These are phyloP conservation scores for Neodiprion pinetum DNA, from an alignment of 1,140 invertebrate genomes.

Conservation along the genomic window DNA sequence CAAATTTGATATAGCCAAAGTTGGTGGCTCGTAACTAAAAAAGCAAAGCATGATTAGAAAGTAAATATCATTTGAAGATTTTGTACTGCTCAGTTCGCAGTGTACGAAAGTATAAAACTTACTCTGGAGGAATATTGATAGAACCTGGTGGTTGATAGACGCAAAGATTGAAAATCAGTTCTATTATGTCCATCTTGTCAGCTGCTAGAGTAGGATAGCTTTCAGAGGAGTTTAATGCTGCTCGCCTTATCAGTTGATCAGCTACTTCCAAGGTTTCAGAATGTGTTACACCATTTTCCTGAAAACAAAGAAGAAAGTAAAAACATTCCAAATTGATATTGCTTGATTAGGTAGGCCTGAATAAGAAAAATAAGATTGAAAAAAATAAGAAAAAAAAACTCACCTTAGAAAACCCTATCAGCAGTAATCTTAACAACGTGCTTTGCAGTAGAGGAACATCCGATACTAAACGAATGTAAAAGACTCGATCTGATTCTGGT, in stretches of 20 bases:
- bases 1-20: slow-evolving; percentile 86
- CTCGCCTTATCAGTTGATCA: slow-evolving; percentile 84
- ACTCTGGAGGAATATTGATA: slow-evolving; percentile 83
- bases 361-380: slow-evolving; percentile 10
- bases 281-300: slow-evolving; percentile 82
- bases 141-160: slow-evolving; percentile 94
- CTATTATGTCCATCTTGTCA: slow-evolving; percentile 86
- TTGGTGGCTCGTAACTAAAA: slow-evolving; percentile 81
- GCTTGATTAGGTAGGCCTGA: neutral
- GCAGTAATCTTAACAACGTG: slow-evolving; percentile 79
- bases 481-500: slow-evolving; percentile 80
- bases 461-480: slow-evolving; percentile 81
- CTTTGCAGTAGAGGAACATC: slow-evolving; percentile 89
- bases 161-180: slow-evolving; percentile 88
- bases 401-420: slow-evolving; percentile 83
- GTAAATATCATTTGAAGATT: slow-evolving; percentile 9
- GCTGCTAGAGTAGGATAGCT: slow-evolving; percentile 73
- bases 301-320: slow-evolving; percentile 34
- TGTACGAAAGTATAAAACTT: slow-evolving; percentile 28
- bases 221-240: slow-evolving; percentile 76
- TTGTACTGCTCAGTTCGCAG: slow-evolving; percentile 11
- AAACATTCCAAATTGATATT: neutral
- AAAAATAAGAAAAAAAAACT: slow-evolving; percentile 17
- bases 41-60: slow-evolving; percentile 27
- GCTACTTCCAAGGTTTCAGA: slow-evolving; percentile 85